Evolutionary conservation across 2,888 invertebrate species (phyloP).

Genomic region (Nemoura dubitans): DNA sequence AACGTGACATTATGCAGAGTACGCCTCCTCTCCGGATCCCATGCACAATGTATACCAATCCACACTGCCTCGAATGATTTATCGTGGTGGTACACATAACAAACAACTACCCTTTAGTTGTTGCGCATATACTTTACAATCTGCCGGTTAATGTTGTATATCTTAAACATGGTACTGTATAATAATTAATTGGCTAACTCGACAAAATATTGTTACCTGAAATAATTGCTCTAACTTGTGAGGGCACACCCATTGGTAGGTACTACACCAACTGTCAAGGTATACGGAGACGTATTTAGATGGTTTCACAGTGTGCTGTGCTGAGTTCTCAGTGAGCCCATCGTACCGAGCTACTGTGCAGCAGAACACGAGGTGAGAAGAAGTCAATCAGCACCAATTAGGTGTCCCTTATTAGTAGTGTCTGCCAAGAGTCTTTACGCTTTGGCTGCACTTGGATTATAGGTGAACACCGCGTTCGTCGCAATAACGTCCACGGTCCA

Average conservation of each 20-base stretch:
- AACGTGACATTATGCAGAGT: conserved; percentile 2
- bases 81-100: neutral
- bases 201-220: conserved; percentile 39
- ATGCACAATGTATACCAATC: neutral
- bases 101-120: conserved; percentile 40
- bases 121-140: neutral
- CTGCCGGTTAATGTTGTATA: conserved; percentile 7
- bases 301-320: conserved; percentile 4
- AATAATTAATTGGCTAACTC: conserved; percentile 41
- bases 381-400: neutral
- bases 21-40: neutral
- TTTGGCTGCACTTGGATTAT: neutral
- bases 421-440: neutral
- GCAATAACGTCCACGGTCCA: neutral
- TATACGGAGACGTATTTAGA: conserved; percentile 5
- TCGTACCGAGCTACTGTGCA: neutral
- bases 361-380: neutral
- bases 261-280: conserved; percentile 18
- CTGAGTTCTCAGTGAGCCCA: neutral
- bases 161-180: conserved; percentile 23
- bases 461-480: neutral
- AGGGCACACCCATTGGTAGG: conserved; percentile 34
- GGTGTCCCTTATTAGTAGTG: neutral
- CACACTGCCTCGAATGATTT: neutral
- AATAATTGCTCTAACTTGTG: conserved; percentile 38